These are phyloP conservation scores for Climacteris rufus DNA, from an alignment of 2,113 vertebrate species.

Conservation along the genomic window DNA sequence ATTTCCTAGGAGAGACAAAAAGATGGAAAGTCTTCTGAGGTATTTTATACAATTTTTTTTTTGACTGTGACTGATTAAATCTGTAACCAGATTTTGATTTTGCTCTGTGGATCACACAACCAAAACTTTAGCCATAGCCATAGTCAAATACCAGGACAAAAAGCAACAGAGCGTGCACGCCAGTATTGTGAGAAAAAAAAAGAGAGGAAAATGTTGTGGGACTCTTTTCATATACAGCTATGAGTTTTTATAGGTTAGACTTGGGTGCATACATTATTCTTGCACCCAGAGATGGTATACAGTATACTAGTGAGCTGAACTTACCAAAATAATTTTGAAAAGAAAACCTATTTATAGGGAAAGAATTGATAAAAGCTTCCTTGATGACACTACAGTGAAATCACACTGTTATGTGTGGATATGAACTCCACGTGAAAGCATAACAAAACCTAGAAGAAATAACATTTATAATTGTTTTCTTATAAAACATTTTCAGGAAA, in stretches of 20 bases:
- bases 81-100: not conserved
- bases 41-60: not conserved
- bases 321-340: not conserved
- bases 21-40: not conserved
- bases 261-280: not conserved
- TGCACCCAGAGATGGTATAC: not conserved
- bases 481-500: constrained; percentile 62
- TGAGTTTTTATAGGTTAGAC: not conserved
- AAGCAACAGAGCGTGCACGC: not conserved
- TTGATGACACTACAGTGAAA: not conserved
- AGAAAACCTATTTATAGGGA: not conserved
- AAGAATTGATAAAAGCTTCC: constrained; percentile 12
- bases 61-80: not conserved
- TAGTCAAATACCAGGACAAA: not conserved
- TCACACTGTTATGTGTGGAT: not conserved
- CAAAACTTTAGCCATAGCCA: not conserved
- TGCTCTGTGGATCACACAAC: not conserved
- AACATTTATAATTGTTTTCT: constrained; percentile 55
- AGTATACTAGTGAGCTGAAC: not conserved
- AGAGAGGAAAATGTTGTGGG: not conserved
- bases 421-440: not conserved
- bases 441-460: constrained; percentile 40
- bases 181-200: not conserved
- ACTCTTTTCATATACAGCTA: not conserved
- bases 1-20: not conserved